Conservation (phyloP, 2,888 invertebrate genomes). For the Spisula solida region DNA sequence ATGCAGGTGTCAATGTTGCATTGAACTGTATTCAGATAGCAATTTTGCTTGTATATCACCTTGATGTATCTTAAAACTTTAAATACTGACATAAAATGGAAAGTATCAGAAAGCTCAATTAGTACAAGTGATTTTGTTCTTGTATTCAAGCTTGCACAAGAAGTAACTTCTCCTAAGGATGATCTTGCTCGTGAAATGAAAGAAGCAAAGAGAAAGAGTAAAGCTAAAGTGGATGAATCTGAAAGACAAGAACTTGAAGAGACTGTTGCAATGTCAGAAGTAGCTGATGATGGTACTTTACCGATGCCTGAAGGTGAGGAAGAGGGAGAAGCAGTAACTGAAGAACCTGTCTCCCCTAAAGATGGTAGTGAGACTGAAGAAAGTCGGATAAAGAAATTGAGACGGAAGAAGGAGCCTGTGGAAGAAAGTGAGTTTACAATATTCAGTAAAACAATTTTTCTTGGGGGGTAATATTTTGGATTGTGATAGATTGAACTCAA, state of each 20-base stretch:
- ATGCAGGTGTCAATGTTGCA: too few relatives aligned
- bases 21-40: too few relatives aligned
- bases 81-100: too few relatives aligned
- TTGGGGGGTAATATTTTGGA: too few relatives aligned
- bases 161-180: conserved; percentile 81
- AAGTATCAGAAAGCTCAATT: too few relatives aligned
- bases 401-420: conserved; percentile 69
- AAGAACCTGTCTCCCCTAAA: conserved; percentile 48
- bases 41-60: too few relatives aligned
- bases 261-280: conserved; percentile 66
- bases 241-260: conserved; percentile 76
- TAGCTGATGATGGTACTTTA: conserved; percentile 78
- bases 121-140: not conserved
- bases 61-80: too few relatives aligned
- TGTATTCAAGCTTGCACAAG: conserved; percentile 77
- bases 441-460: too few relatives aligned
- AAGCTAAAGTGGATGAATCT: conserved; percentile 79
- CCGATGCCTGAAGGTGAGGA: conserved; percentile 78
- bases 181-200: conserved; percentile 81
- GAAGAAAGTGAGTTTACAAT: conserved; percentile 67
- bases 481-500: too few relatives aligned
- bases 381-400: conserved; percentile 65
- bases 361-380: conserved; percentile 64
- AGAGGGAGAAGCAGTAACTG: conserved; percentile 54
- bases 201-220: conserved; percentile 80